Base-by-base conservation (phyloP, 2,888 invertebrate species). In the Cotesia congregata region DNA sequence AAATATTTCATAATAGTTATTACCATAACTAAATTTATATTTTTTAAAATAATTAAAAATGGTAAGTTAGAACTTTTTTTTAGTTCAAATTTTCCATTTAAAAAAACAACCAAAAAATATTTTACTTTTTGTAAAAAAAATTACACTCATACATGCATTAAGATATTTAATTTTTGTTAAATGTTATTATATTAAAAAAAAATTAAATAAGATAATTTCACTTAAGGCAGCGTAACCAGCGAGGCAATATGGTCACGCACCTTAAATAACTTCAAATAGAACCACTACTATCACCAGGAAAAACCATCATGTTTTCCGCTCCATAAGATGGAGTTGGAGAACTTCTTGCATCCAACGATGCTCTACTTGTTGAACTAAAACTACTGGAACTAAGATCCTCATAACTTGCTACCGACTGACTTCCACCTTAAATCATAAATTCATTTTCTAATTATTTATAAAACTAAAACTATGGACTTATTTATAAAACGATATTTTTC, bases 321-420 rank as follows among this genome's bases (percentile, higher is more conserved):
- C 93, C 93, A 87, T 94, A 94, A 83, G 94, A 95, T 39, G 95
- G 93, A 2, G 95, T 94, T 39, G 95, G 95, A 17, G 94, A 93
- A 39, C 93, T 92, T 68, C 94, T 92, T 6, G 93, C 93, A 85
- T 94, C 94, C 72, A 94, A 90, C 0, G 95, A 96, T 12, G 95
- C 94, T 74, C 95, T 93, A 84, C 95, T 95, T 9, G 94, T 93
- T 0, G 95, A 95, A 87, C 95, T 96, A 85, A 96, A 94, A 88
- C 95, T 96, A 89, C 95, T 96, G 59, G 95, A 94, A 87, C 96
- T 96, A 71, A 95, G 90, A 86, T 96, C 95, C 87, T 96, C 95
- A 80, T 86, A 89, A 79, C 90, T 91, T 38, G 90, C 94, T 83
- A 93, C 93, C 41, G 94, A 93, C 74, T 92, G 92, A 85, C 92